phyloP scores from a whole-genome alignment of 2,797 vertebrate species.

The Xenops minutus region DNA sequence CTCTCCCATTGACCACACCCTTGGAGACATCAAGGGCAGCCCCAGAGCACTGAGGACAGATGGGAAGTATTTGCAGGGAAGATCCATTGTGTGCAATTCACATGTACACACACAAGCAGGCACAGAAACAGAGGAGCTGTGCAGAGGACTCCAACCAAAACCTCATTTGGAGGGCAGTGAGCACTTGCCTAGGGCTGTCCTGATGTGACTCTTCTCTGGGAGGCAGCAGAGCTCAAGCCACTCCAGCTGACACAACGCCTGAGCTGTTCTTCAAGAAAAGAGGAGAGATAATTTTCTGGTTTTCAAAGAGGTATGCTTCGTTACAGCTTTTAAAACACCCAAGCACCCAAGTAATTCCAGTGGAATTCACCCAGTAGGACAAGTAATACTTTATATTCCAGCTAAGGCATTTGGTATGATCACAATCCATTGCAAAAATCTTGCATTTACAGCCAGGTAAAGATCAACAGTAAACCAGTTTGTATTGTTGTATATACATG shows the following conservation, averaged over 20 bases:
- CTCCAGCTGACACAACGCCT: background rate
- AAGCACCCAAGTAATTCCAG: too few species aligned
- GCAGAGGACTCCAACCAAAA: background rate
- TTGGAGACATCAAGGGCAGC: background rate
- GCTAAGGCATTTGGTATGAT: background rate
- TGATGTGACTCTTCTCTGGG: background rate
- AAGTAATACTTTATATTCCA: background rate
- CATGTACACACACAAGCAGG: fast-evolving
- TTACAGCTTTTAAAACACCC: background rate
- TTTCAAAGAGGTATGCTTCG: background rate
- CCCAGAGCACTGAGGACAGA: fast-evolving
- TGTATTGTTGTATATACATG: background rate
- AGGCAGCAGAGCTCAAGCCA: background rate
- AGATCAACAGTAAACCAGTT: background rate
- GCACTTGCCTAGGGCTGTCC: background rate
- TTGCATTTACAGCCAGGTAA: background rate
- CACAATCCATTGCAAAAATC: background rate
- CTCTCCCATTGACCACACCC: background rate
- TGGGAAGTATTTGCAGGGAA: background rate
- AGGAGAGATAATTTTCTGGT: background rate
- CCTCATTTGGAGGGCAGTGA: background rate
- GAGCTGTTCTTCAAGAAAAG: background rate
- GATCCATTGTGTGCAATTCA: fast-evolving
- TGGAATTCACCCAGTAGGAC: background rate
- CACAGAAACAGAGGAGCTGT: background rate